Evolutionary conservation across 2,888 invertebrate species (phyloP), one percentile per base, ranked within the genome.

Genomic region (Pterostichus niger): DNA sequence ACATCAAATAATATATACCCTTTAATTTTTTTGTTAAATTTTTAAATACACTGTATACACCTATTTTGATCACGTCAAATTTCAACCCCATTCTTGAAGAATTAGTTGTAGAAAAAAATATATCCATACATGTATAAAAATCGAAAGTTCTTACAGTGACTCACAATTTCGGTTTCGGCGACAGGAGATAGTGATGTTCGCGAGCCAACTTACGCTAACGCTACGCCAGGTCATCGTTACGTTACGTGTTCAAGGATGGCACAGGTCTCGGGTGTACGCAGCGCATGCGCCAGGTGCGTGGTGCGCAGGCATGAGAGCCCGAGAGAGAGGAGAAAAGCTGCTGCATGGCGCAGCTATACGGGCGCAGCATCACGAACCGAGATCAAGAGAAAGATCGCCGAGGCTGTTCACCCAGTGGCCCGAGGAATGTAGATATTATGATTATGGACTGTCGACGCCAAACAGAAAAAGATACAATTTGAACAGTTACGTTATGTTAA

Each of bases 361-460:
- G 17, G 46, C 71, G 4, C 75, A 75, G 75, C 75, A 75, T 49
- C 52, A 40, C 59, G 59, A 31, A 9, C 40, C 40, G 40, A 64
- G 64, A 64, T 64, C 64, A 75, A 31, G 52, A 75, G 75, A 75
- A 75, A 75, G 75, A 75, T 75, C 75, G 49, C 13, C 33, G 75
- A 75, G 81, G 81, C 81, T 81, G 81, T 81, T 81, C 52, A 81
- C 81, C 81, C 61, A 78, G 49, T 49, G 49, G 49, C 49, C 49
- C 49, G 64, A 31, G 3, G 64, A 64, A 11, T 31, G 17, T 64
- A 64, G 64, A 64, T 3, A 7, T 31, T 64, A 9, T 64, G n/a
- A 6, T 5, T 9, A 10, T 24, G 64, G 64, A 64, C 64, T 64
- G 33, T 6, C 6, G n/a, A 24, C 9, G 15, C 15, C 9, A 13